Evolutionary conservation across 2,797 vertebrate species (phyloP).

Genomic region (Eremophila alpestris): DNA sequence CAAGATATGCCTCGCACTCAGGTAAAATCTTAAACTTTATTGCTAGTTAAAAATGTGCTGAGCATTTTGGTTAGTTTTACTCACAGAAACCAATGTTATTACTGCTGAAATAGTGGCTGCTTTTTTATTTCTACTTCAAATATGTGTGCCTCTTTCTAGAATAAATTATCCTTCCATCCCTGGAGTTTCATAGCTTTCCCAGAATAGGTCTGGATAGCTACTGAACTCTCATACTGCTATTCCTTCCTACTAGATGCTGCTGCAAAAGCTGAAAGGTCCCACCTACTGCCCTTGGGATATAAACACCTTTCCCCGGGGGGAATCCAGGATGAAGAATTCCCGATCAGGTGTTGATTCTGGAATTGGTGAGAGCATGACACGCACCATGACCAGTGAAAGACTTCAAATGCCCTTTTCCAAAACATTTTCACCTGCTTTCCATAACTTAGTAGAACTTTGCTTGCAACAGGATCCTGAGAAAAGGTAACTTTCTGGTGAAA

Average conservation of each 20-base stretch:
- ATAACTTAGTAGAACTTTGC: slow-evolving; percentile 92
- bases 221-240: neutral
- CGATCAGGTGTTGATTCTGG: slow-evolving; percentile 94
- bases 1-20: slow-evolving; percentile 94
- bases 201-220: neutral
- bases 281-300: slow-evolving; percentile 86
- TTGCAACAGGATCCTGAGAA: slow-evolving; percentile 93
- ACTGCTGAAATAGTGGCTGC: neutral
- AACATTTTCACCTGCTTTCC: slow-evolving; percentile 91
- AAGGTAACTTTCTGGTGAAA: slow-evolving; percentile 78
- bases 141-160: neutral
- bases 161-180: neutral
- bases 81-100: neutral
- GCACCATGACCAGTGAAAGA: slow-evolving; percentile 85
- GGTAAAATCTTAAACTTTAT: slow-evolving; percentile 74
- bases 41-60: neutral
- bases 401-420: slow-evolving; percentile 87
- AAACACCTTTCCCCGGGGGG: slow-evolving; percentile 83
- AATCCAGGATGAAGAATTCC: slow-evolving; percentile 91
- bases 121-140: neutral
- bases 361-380: slow-evolving; percentile 92
- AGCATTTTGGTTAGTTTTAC: neutral
- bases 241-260: slow-evolving; percentile 86
- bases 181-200: neutral
- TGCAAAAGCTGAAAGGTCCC: slow-evolving; percentile 94